A percentile compares a stretch with the other conserved stretches of the same genome.
Evolutionary conservation across 1,140 invertebrate species (phyloP).

Genomic region (Augochlora pura): DNA sequence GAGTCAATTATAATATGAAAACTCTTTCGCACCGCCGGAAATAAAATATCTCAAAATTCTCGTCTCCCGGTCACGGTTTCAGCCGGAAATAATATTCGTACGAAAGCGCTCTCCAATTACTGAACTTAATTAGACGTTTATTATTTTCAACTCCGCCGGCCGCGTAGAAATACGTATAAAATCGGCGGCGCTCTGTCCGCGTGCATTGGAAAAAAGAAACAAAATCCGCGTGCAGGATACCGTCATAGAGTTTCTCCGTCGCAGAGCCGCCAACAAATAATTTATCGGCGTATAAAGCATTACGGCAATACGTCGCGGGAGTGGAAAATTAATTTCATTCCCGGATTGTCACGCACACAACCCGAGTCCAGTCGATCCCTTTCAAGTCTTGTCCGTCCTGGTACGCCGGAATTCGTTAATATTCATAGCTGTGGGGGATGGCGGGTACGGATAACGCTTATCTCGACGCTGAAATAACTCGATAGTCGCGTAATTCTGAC

Average conservation of each 20-base stretch:
- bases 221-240: background rate
- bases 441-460: conserved; percentile 72
- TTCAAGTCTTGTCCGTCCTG: conserved; percentile 66
- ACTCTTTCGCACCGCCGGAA: too few species aligned
- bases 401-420: conserved; percentile 70
- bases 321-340: conserved; percentile 69
- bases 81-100: background rate
- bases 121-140: background rate
- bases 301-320: conserved; percentile 48
- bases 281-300: conserved; percentile 54
- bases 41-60: background rate
- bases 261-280: conserved; percentile 47
- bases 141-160: background rate
- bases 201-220: too few species aligned
- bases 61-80: background rate
- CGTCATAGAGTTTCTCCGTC: background rate
- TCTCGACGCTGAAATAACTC: conserved; percentile 75
- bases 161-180: too few species aligned
- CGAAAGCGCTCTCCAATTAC: background rate
- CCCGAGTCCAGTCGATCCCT: conserved; percentile 64
- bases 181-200: too few species aligned
- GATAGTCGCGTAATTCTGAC: conserved; percentile 72
- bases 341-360: conserved; percentile 62
- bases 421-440: conserved; percentile 71
- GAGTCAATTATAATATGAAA: too few species aligned